Percentiles rank a stretch among this genome's conserved stretches.
phyloP scores from a whole-genome alignment of 2,797 vertebrate genomes.

The Phoxinus dragarum region DNA sequence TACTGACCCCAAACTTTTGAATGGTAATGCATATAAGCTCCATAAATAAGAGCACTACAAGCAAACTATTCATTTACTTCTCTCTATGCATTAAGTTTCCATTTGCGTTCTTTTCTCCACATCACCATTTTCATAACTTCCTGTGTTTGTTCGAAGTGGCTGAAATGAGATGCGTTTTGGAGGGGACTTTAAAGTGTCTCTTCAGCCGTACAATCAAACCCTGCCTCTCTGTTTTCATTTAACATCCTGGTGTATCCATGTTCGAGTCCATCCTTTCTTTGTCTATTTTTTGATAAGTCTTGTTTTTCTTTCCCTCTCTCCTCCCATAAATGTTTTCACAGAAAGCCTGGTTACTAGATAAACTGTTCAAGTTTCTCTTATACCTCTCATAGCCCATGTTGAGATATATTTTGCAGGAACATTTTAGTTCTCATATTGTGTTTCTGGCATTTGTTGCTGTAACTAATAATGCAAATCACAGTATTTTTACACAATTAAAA shows the following conservation, averaged over 20 bases:
- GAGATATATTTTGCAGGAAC: background rate
- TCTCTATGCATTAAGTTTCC: conserved; percentile 16
- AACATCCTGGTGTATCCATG: background rate
- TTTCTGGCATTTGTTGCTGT: background rate
- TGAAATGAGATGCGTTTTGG: background rate
- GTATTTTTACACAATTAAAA: background rate
- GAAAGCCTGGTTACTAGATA: background rate
- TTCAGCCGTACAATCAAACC: background rate
- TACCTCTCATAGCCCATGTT: background rate
- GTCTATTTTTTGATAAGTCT: conserved; percentile 31
- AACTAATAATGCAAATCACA: background rate
- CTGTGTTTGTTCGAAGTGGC: conserved; percentile 28
- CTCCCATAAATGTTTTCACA: conserved; percentile 20
- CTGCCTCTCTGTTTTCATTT: conserved; percentile 28
- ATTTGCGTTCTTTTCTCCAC: background rate
- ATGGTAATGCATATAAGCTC: background rate
- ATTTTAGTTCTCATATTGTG: background rate
- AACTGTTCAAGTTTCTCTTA: background rate
- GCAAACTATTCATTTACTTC: background rate
- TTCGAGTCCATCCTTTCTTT: conserved; percentile 28
- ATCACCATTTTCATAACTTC: conserved; percentile 15
- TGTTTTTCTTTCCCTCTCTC: conserved; percentile 9
- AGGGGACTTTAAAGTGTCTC: background rate
- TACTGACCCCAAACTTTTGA: no score
- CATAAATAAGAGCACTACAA: background rate